These are phyloP conservation scores for Prunella fulvescens DNA, from an alignment of 2,113 vertebrate genomes.

Conservation along the genomic window DNA sequence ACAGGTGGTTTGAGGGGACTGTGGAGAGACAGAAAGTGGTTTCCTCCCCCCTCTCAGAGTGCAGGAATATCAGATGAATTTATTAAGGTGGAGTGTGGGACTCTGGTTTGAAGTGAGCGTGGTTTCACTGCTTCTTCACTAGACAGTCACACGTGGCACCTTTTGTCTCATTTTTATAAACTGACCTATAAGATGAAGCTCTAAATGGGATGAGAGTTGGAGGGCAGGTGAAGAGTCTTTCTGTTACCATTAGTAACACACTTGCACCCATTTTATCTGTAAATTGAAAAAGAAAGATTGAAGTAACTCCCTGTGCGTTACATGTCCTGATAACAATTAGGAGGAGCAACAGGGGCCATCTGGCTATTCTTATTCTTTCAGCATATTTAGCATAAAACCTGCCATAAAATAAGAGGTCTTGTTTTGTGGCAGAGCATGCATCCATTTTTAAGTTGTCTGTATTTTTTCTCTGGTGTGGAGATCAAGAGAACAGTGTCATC, in stretches of 20 bases:
- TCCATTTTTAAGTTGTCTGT: neutral
- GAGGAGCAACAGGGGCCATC: neutral
- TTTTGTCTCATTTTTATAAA: conserved; percentile 34
- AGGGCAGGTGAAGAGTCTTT: conserved; percentile 43
- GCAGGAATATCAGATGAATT: neutral
- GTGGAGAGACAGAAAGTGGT: neutral
- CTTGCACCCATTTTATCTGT: conserved; percentile 1
- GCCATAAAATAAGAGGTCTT: neutral
- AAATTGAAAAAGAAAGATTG: conserved; percentile 3
- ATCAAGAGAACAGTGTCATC: rapidly evolving
- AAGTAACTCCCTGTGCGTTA: neutral
- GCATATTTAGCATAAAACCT: neutral
- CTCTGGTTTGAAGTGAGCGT: neutral
- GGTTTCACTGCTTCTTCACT: neutral
- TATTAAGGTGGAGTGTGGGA: neutral
- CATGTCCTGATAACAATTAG: neutral
- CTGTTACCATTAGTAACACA: conserved; percentile 48
- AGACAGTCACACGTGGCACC: neutral
- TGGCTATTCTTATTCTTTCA: neutral
- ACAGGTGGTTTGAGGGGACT: neutral
- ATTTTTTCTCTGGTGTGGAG: neutral
- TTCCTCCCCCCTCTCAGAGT: neutral
- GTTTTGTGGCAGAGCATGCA: neutral
- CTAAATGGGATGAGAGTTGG: conserved; percentile 30
- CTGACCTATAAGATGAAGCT: neutral